phyloP scores from a whole-genome alignment of 1,140 invertebrate species.

The Pectinophora gossypiella region DNA sequence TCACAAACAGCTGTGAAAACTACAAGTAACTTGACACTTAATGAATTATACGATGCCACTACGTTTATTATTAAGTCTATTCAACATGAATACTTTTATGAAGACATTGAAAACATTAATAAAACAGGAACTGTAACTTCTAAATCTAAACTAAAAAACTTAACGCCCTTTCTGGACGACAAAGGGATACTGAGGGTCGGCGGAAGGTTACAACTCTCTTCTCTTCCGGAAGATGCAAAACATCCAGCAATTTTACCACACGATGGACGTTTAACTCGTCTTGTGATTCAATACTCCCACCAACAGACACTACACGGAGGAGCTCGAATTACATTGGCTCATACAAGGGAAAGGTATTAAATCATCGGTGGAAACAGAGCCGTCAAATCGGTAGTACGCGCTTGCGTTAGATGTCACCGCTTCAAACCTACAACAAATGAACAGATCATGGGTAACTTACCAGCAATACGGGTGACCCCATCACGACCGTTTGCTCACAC shows the following conservation, averaged over 20 bases:
- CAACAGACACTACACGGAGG: not conserved
- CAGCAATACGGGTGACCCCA: not conserved
- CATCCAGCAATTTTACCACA: not conserved
- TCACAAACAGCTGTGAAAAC: too few relatives aligned
- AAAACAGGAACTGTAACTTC: too few relatives aligned
- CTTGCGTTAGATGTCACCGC: not conserved
- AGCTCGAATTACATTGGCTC: not conserved
- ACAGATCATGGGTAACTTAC: not conserved
- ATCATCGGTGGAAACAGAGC: not conserved
- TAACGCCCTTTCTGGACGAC: not conserved
- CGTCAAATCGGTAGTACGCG: not conserved
- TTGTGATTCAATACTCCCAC: not conserved
- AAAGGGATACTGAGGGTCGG: not conserved
- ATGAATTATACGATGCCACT: too few relatives aligned
- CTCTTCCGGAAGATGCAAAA: not conserved
- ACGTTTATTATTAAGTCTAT: too few relatives aligned
- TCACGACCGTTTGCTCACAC: not conserved
- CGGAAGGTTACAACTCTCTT: not conserved
- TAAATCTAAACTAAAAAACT: not conserved
- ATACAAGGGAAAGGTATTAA: not conserved
- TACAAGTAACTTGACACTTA: too few relatives aligned
- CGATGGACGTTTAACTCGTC: not conserved
- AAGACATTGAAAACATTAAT: too few relatives aligned
- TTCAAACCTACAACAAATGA: not conserved
- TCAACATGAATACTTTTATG: too few relatives aligned